These are phyloP conservation scores for Globodera rostochiensis DNA, from an alignment of 1,140 invertebrate genomes.

Conservation along the genomic window DNA sequence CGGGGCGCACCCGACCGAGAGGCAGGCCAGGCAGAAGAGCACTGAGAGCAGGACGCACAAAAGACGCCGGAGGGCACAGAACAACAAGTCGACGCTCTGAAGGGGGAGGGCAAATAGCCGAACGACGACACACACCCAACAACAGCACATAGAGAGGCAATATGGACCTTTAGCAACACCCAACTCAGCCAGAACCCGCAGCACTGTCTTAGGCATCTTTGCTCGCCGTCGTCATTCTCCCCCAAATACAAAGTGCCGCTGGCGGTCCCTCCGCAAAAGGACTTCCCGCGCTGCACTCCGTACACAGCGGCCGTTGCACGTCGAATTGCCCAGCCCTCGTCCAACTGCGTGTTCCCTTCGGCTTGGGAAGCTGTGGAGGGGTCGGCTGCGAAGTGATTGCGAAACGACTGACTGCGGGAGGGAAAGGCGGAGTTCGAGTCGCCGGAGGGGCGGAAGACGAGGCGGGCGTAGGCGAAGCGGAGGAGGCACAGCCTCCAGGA, in stretches of 20 bases:
- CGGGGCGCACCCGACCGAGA: slow-evolving; percentile 48
- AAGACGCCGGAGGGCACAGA: slow-evolving; percentile 26
- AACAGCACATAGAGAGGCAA: too few species aligned
- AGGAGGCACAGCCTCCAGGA: slow-evolving; percentile 58
- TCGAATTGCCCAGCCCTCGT: slow-evolving; percentile 58
- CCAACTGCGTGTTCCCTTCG: slow-evolving; percentile 39
- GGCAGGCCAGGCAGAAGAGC: slow-evolving; percentile 45
- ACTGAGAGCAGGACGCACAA: slow-evolving; percentile 37
- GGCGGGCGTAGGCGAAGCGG: slow-evolving; percentile 57
- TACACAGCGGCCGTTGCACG: slow-evolving; percentile 49
- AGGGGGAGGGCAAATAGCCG: background rate
- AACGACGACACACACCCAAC: background rate
- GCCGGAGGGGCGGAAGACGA: slow-evolving; percentile 32
- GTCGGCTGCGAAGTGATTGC: slow-evolving; percentile 36
- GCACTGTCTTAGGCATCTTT: background rate
- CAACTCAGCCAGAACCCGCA: slow-evolving; percentile 22
- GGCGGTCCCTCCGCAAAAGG: slow-evolving; percentile 5
- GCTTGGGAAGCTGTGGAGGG: slow-evolving; percentile 3
- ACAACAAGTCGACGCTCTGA: slow-evolving; percentile 9
- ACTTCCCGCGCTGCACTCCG: slow-evolving; percentile 34
- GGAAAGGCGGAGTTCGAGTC: slow-evolving; percentile 32
- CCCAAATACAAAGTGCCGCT: slow-evolving; percentile 24
- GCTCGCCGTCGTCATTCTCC: background rate
- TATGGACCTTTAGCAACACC: slow-evolving; percentile 3
- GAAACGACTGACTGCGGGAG: slow-evolving; percentile 41